These are phyloP conservation scores for Acanthosepion esculentum DNA, from an alignment of 2,888 invertebrate genomes.

Conservation along the genomic window DNA sequence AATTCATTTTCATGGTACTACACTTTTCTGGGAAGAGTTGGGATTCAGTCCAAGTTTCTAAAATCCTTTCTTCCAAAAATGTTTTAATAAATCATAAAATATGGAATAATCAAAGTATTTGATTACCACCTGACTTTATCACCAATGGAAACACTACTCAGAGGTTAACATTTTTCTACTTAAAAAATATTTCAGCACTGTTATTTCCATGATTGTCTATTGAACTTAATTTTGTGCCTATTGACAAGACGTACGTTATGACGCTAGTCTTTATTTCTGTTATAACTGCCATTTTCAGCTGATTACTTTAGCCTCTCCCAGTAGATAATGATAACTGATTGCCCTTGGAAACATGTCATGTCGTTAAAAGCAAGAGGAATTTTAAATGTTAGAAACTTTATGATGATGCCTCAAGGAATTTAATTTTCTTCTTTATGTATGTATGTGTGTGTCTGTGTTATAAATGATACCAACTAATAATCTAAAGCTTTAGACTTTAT, in stretches of 20 bases:
- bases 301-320: not conserved
- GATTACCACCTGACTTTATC: no score
- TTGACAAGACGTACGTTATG: not conserved
- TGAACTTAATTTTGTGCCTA: not conserved
- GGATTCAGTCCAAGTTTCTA: no score
- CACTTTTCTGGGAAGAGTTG: no score
- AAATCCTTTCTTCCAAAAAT: no score
- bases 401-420: not conserved
- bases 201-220: not conserved
- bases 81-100: no score
- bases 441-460: no score
- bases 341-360: not conserved
- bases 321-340: conserved; percentile 5
- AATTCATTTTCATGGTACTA: no score
- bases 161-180: not conserved
- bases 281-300: not conserved
- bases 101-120: no score
- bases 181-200: not conserved
- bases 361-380: not conserved
- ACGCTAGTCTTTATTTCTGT: not conserved
- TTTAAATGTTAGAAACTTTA: not conserved
- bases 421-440: not conserved
- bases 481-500: no score
- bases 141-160: no score
- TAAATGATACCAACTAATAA: no score